Base-by-base conservation (phyloP, 2,888 invertebrate genomes). In the Drosophila monieri region DNA sequence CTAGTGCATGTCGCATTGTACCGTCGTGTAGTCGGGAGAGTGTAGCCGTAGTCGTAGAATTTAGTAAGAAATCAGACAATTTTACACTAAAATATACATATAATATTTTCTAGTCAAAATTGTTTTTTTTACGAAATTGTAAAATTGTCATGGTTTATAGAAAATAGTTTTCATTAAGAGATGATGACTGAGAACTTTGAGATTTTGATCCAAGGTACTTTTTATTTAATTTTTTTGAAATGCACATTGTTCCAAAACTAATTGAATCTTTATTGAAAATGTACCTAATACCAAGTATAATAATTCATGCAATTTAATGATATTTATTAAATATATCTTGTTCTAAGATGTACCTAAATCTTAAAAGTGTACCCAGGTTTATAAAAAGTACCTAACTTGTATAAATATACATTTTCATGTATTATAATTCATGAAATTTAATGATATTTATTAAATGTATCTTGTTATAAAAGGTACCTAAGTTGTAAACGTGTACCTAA, bases 1-100 rank as follows among this genome's bases (percentile, higher is more conserved):
- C 39, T 65, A 53, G 54, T 65, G 64, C 64, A 65, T 65, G 64
- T 47, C 25, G 64, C 54, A 53, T 64, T 65, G 64, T 52, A 64
- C 44, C n/a, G n/a, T 46, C n/a, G 15, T 39, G 15, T 51, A 51
- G 49, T 14, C 6, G 41, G 18, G 12, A n/a, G 21, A 23, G n/a
- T n/a, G 6, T 49, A 35, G 15, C 18, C 14, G 8, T 56, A 59
- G 55, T 4, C 4, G 55, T 32, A 53, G 15, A 32, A 32, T 43
- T 54, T 55, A 54, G n/a, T 35, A 49, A 23, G 12, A 18, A 6
- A 47, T 8, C 15, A 15, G 6, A 39, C 14, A 39, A 30, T 41
- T 10, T 8, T 30, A 54, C 14, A 21, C 10, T 30, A 18, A 46
- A n/a, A 15, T 23, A 0, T 10, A 10, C 4, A 6, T 25, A 10